Evolutionary conservation across 1,140 invertebrate genomes (phyloP), one percentile per base, ranked within the genome.

Genomic region (Heliconius hewitsoni): DNA sequence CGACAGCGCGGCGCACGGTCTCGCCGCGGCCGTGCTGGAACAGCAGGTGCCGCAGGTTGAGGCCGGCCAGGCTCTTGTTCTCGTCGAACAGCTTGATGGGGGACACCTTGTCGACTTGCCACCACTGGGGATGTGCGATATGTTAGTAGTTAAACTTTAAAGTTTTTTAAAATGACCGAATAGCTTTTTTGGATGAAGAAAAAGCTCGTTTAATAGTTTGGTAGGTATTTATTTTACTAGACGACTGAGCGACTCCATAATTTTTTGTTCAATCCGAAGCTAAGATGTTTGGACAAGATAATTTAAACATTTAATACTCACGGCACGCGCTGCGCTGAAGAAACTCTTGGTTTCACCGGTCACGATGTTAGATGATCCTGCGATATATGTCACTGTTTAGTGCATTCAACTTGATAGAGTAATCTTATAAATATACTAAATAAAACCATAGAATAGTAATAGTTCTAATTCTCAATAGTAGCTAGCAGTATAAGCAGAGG

Each of bases 51-150:
- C 98, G 96, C 81, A 98, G 95, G 94, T 98, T 98, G 88, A 98
- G 96, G 2, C 98, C 98, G 30, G 96, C 95, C 70, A 98, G 94
- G 71, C 96, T 96, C 94, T 98, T 98, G 94, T 98, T 98, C 89
- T 98, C 98, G 86, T 98, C 98, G 91, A 96, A 98, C 81, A 98
- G 93, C 93, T 98, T 98, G 84, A 98, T 96, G 2, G 98, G 97
- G 9, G 97, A 98, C 70, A 98, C 96, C 94, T 98, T 98, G 91
- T 98, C 98, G 27, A 98, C 97, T 95, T 98, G 97, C 97, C 97
- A 98, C 98, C 98, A 98, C 97, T 97, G 88, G 1, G 76, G 78
- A 27, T 16, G 5, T 13, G 16, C 13, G 11, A 6, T 30, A 30
- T 18, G 23, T 66, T 66, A 66, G 23, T 11, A 66, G 9, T 60